Conservation (phyloP, 2,113 vertebrate species). For the Hassar affinis region DNA sequence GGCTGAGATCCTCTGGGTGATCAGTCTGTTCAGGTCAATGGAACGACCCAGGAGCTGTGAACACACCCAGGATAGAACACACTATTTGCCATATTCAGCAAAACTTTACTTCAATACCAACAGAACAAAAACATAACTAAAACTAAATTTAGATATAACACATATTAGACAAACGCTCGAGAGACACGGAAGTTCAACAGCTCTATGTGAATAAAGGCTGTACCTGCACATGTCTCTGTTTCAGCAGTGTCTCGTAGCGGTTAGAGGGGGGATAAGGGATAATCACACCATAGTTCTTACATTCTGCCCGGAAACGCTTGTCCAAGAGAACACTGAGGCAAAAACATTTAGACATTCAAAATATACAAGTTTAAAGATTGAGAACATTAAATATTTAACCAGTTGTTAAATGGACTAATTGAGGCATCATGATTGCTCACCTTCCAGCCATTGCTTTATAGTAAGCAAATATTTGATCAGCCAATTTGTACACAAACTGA, state of each 20-base stretch:
- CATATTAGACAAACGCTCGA: neutral
- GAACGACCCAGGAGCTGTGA: slow-evolving; percentile 89
- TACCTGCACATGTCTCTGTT: slow-evolving; percentile 98
- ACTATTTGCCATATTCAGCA: neutral
- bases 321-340: slow-evolving; percentile 87
- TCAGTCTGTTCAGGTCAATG: slow-evolving; percentile 96
- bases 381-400: neutral
- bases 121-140: neutral
- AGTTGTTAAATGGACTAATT: neutral
- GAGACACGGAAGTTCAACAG: neutral
- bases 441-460: slow-evolving; percentile 99
- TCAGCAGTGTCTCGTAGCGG: slow-evolving; percentile 96
- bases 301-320: slow-evolving; percentile 96
- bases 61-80: neutral
- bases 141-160: no score
- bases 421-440: slow-evolving; percentile 65
- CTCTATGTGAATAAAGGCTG: neutral
- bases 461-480: slow-evolving; percentile 99
- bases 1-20: slow-evolving; percentile 96
- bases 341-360: slow-evolving; percentile 4
- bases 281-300: slow-evolving; percentile 98
- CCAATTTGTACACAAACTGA: slow-evolving; percentile 98
- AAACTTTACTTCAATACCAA: neutral
- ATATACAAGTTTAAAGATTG: neutral
- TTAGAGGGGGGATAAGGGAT: slow-evolving; percentile 97